These are phyloP conservation scores for Chelonia mydas DNA, from an alignment of 2,797 vertebrate species.

Conservation along the genomic window DNA sequence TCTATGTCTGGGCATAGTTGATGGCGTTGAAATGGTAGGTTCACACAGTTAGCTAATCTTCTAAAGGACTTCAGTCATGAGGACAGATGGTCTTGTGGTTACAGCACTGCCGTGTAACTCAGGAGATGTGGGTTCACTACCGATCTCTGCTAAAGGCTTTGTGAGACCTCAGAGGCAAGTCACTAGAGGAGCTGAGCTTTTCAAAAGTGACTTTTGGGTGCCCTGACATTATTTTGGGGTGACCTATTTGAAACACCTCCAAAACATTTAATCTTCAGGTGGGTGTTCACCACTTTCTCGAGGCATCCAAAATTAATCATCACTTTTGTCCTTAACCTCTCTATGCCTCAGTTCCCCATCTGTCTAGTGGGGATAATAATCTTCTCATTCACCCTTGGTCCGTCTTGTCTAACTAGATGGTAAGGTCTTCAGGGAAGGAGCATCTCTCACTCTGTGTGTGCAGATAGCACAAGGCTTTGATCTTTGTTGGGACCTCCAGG, in stretches of 20 bases:
- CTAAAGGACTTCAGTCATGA: not conserved
- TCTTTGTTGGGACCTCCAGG: slow-evolving; percentile 14
- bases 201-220: not conserved
- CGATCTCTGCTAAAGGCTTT: not conserved
- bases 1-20: no score
- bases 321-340: not conserved
- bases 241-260: not conserved
- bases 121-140: not conserved
- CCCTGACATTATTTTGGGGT: not conserved
- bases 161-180: not conserved
- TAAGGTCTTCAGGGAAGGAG: not conserved
- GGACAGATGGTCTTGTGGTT: not conserved
- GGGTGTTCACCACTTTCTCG: not conserved
- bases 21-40: not conserved
- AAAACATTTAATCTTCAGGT: not conserved
- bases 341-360: not conserved
- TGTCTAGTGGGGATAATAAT: not conserved
- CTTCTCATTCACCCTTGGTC: not conserved
- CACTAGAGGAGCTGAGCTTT: not conserved
- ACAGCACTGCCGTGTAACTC: no score
- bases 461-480: slow-evolving; percentile 28
- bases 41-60: not conserved
- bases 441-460: slow-evolving; percentile 26
- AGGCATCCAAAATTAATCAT: not conserved
- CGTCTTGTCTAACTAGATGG: not conserved